Base-by-base conservation (phyloP, 2,888 invertebrate genomes). In the Volucella inflata region DNA sequence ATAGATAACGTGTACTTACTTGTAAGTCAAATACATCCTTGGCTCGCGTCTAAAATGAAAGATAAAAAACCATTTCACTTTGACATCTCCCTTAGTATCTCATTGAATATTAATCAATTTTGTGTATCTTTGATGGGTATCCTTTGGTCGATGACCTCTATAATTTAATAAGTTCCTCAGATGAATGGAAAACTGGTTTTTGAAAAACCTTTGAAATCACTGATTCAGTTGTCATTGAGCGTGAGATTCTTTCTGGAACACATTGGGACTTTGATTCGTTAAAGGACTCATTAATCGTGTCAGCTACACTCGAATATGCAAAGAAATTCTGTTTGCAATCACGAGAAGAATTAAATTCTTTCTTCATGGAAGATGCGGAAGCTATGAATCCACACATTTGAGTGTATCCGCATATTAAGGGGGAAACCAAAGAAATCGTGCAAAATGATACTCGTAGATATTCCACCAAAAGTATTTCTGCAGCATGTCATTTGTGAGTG, bases 71-170 rank as follows among this genome's bases (percentile, higher is more conserved):
- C 6, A 30, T 30, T 30, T 53, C 40, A 64, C 64, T 59, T 16
- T 42, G 60, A 72, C 53, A 46, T 57, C 16, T 55, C 53, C 14
- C 46, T 14, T 60, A 62, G 72, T 77, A 65, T 76, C 64, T 71
- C 76, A 76, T 81, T 77, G 60, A 67, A 62, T 72, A 67, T 78
- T 78, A 78, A 78, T 83, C 82, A 83, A 78, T 67, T 78, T 64
- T 21, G 40, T 67, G 46, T 60, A 38, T 42, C 55, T 59, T 64
- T 64, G 36, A 51, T 71, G 44, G 44, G 65, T 76, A 57, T 57
- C 75, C 80, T 80, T 80, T 48, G 53, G 75, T 17, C 64, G 62
- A 50, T 74, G 44, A 74, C 40, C 42, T 55, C 50, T 65, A 44
- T 16, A 59, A 67, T 65, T 79, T 12, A 65, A 71, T 67, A 44